Conservation (phyloP, 1,140 invertebrate species). For the Medauroidea extradentata region DNA sequence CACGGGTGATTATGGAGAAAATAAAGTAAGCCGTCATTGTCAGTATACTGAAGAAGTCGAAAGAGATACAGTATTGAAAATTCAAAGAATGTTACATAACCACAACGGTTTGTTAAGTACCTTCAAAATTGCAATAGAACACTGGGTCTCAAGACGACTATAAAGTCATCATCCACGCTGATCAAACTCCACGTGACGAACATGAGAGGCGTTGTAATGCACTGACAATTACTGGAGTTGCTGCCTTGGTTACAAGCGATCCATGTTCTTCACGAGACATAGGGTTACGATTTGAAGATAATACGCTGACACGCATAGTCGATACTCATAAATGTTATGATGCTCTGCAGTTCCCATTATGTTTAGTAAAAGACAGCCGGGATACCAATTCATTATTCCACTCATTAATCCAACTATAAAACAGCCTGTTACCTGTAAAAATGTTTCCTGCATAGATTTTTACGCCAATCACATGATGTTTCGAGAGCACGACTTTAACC, state of each 20-base stretch:
- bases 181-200: constrained; percentile 31
- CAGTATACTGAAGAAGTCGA: constrained; percentile 25
- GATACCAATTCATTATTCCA: constrained; percentile 10
- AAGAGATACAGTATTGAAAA: constrained; percentile 28
- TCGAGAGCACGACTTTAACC: too few species aligned
- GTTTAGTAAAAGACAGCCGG: constrained; percentile 33
- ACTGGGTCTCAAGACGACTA: constrained; percentile 22
- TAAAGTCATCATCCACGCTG: constrained; percentile 34
- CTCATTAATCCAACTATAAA: too few species aligned
- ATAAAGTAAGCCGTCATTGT: constrained; percentile 21
- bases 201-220: constrained; percentile 36
- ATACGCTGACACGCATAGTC: constrained; percentile 11
- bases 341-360: constrained; percentile 38
- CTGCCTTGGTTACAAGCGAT: constrained; percentile 35
- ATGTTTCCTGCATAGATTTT: too few species aligned
- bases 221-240: constrained; percentile 34
- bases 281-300: constrained; percentile 26
- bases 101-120: constrained; percentile 33
- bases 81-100: constrained; percentile 39
- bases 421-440: too few species aligned
- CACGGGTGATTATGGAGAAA: constrained; percentile 35
- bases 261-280: constrained; percentile 32
- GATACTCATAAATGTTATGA: constrained; percentile 36
- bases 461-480: too few species aligned
- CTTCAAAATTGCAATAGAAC: constrained; percentile 41